Base-by-base conservation (phyloP, 30 jellyfish, hydroid and myxozoan species). In the Cassiopea xamachana region DNA sequence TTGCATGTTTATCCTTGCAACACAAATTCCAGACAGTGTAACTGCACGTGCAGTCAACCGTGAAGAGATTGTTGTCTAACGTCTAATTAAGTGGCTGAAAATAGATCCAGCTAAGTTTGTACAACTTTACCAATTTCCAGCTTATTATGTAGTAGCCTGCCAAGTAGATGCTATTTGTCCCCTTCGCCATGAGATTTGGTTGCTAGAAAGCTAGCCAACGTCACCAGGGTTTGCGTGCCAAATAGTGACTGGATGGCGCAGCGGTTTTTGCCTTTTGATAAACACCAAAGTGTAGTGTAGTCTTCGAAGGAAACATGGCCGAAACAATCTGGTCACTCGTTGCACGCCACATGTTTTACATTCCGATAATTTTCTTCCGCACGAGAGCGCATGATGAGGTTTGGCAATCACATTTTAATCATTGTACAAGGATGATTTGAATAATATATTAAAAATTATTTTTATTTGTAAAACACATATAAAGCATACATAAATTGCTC, bases 11-110 rank as follows among this genome's bases (percentile, higher is more conserved):
- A 9, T 13, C 74, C 74, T 9, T 64, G 74, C 43, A 14, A 64
- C 16, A 6, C 27, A 48, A 60, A 18, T 17, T 19, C 91, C 83
- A 70, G 86, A 74, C 87, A 76, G 79, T 79, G 67, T 15, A 43
- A 59, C 60, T 58, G 27, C 93, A 86, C 93, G 88, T 75, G 93
- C 93, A 74, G 76, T 43, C 87, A 43, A 44, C 80, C 87, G 93
- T 86, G 93, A 71, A 76, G 85, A 82, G 60, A 82, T 70, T 73
- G 77, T 86, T 46, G 93, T 86, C 93, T 86, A 86, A 72, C 64
- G 8, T 17, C 43, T 4, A 2, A 13, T 64, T 64, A 64, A 64
- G 8, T 9, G 43, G 43, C 74, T 17, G 43, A 7, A 64, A 64
- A 64, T 9, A 5, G 74, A 39, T 69, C 77, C 46, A 49, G 43